These are phyloP conservation scores for Podargus strigoides DNA, from an alignment of 2,797 vertebrate species.

Conservation along the genomic window DNA sequence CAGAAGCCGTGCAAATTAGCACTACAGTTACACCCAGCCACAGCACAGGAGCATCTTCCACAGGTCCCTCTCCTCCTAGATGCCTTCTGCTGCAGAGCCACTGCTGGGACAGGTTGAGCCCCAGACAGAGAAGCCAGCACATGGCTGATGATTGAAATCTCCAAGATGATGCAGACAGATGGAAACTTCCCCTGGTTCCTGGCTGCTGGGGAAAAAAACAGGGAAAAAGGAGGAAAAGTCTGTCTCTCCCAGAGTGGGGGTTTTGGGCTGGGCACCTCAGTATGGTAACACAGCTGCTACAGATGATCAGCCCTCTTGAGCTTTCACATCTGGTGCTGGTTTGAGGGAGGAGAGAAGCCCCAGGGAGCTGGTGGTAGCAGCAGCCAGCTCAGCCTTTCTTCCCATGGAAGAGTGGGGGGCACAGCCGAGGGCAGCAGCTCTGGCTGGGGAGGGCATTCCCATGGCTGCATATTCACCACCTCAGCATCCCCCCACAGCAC, in stretches of 20 bases:
- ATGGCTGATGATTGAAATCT: neutral
- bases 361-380: neutral
- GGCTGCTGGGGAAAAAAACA: neutral
- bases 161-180: neutral
- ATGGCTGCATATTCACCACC: neutral
- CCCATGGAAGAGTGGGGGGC: no score
- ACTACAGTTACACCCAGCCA: rapidly evolving
- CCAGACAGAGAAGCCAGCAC: neutral
- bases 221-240: neutral
- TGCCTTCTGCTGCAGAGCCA: neutral
- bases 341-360: neutral
- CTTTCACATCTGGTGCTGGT: neutral
- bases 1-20: neutral
- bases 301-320: neutral
- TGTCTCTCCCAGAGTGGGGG: neutral
- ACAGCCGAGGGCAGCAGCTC: neutral
- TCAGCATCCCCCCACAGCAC: neutral
- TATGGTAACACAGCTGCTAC: no score
- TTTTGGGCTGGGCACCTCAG: rapidly evolving
- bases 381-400: neutral
- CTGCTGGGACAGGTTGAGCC: neutral
- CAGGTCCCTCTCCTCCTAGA: neutral
- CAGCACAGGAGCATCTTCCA: neutral
- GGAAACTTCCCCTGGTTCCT: neutral
- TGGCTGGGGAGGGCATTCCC: neutral